phyloP scores from a whole-genome alignment of 2,888 invertebrate genomes.

The Chrysopilus asiliformis region DNA sequence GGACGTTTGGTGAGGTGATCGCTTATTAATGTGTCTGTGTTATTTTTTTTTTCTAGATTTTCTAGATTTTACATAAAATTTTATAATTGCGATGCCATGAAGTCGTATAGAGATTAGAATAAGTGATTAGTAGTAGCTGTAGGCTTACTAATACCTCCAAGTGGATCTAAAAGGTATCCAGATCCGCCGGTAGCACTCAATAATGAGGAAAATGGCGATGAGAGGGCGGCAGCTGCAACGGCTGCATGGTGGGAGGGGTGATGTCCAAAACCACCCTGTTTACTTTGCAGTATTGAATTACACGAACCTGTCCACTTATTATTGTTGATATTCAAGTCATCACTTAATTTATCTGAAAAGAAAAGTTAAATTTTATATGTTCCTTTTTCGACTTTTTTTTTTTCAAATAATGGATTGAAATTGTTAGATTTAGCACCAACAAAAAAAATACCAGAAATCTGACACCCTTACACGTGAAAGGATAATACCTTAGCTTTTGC shows the following conservation, averaged over 20 bases:
- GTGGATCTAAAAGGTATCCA: conserved; percentile 18
- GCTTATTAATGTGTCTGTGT: neutral
- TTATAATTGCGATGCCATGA: too few relatives aligned
- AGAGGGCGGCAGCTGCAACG: conserved; percentile 15
- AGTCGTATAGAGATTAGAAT: conserved; percentile 7
- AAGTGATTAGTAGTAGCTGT: conserved; percentile 6
- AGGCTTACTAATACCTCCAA: conserved; percentile 14
- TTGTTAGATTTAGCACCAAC: neutral
- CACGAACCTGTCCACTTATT: conserved; percentile 17
- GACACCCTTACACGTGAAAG: too few relatives aligned
- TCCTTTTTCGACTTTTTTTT: neutral
- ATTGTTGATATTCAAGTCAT: conserved; percentile 16
- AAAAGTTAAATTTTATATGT: neutral
- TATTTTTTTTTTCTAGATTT: neutral
- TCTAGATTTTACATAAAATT: neutral
- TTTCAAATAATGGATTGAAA: neutral
- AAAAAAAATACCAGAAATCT: neutral
- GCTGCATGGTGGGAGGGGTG: conserved; percentile 15
- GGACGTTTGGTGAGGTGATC: too few relatives aligned
- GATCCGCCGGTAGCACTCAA: conserved; percentile 16
- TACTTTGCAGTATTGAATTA: conserved; percentile 14
- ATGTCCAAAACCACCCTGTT: conserved; percentile 9
- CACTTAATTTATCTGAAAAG: conserved; percentile 15
- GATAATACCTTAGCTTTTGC: too few relatives aligned
- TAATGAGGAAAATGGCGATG: conserved; percentile 18